Conservation (phyloP, 2,888 invertebrate species). For the Stenodema calcarata region DNA sequence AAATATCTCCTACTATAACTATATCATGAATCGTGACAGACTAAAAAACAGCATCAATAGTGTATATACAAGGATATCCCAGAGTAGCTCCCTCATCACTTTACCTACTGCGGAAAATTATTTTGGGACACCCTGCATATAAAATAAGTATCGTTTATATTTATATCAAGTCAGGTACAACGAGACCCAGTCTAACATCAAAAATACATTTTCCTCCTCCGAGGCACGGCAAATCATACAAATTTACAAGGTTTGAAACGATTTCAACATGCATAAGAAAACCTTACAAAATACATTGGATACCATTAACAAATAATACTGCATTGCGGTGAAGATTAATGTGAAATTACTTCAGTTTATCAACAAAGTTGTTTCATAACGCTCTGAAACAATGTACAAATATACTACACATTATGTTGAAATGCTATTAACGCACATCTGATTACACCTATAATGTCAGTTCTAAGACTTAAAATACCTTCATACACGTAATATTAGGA, state of each 20-base stretch:
- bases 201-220: background rate
- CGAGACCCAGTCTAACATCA: slow-evolving; percentile 15
- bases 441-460: no score
- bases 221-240: background rate
- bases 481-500: no score
- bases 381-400: background rate
- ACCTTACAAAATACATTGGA: background rate
- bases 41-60: no score
- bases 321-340: background rate
- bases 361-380: background rate
- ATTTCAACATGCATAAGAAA: background rate
- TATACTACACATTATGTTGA: no score
- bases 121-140: background rate
- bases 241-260: background rate
- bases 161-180: slow-evolving; percentile 13
- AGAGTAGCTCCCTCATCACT: no score
- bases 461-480: no score
- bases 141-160: background rate
- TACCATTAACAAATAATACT: background rate
- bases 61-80: no score
- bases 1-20: no score
- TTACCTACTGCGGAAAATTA: no score
- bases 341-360: background rate
- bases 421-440: no score
- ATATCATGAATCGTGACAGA: no score